Evolutionary conservation across 1,140 invertebrate genomes (phyloP).

Genomic region (Drosophila sucinea): DNA sequence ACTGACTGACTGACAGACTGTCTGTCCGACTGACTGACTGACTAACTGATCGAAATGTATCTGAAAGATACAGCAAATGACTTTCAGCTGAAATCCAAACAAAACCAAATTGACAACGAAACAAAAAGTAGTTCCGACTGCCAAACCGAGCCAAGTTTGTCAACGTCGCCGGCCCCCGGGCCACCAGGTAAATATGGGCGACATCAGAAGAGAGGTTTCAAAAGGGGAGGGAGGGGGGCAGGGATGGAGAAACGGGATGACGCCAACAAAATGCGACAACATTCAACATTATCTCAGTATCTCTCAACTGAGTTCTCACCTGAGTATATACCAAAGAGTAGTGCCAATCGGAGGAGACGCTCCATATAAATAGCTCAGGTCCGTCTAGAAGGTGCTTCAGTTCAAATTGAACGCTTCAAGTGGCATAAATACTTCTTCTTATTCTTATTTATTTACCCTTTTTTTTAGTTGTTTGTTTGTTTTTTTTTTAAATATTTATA

Average conservation of each 20-base stretch:
- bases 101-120: constrained; percentile 27
- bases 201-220: neutral
- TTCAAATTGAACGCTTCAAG: constrained; percentile 59
- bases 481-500: constrained; percentile 22
- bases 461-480: constrained; percentile 18
- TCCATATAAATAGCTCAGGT: constrained; percentile 69
- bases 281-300: neutral
- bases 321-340: constrained; percentile 16
- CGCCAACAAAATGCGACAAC: constrained; percentile 36
- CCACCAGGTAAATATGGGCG: neutral
- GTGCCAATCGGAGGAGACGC: constrained; percentile 12
- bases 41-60: constrained; percentile 42
- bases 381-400: constrained; percentile 68
- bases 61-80: constrained; percentile 58
- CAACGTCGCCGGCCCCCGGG: constrained; percentile 46
- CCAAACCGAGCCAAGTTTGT: constrained; percentile 65
- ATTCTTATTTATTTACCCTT: constrained; percentile 13
- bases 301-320: constrained; percentile 48
- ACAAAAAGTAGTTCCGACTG: constrained; percentile 65
- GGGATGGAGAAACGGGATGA: constrained; percentile 59
- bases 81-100: constrained; percentile 60
- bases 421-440: constrained; percentile 40
- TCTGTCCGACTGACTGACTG: constrained; percentile 31
- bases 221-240: constrained; percentile 4
- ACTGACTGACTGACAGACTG: constrained; percentile 22